Base-by-base conservation (phyloP, 2,113 vertebrate genomes). In the Lamprotornis superbus region DNA sequence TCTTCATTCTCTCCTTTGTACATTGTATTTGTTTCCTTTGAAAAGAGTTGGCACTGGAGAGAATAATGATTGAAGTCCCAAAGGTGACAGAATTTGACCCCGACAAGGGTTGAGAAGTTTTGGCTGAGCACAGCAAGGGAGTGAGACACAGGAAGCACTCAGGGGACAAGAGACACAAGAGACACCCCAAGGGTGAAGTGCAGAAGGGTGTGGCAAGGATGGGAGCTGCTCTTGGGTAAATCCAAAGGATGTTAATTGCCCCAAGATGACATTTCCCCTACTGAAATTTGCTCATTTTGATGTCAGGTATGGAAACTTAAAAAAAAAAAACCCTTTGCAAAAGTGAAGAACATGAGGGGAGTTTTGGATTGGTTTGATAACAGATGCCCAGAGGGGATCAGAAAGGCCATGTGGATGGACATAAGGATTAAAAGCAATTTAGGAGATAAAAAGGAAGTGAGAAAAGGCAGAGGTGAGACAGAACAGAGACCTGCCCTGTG, bases 61-160 rank as follows among this genome's bases (percentile, higher is more conserved):
- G 71, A 88, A 89, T 95, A 90, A 83, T 83, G 89, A 78, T 50
- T 35, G 63, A 94, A 96, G 89, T 73, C 57, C 57, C 7, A 86
- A 71, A 78, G 76, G 55, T 95, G 77, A 68, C 81, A 95, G 91
- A 97, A 90, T 70, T 94, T 96, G 94, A 94, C 83, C 86, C 68
- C 87, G 56, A n/a, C 22, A 60, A 92, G 70, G 20, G 55, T n/a
- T 84, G 77, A 89, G 84, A 96, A 94, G 77, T 97, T 97, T 95
- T 96, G 95, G 78, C 82, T 93, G 76, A 87, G 75, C 31, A 68
- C 70, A 93, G 89, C 89, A 95, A 68, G 75, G 73, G 63, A 90
- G 52, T 52, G 61, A 94, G 92, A 94, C 87, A 76, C 0, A 0
- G 30, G 75, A 78, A 59, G 42, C 5, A 11, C 42, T 91, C 61